These are phyloP conservation scores for Antigone vipio DNA, from an alignment of 2,113 vertebrate species.

Conservation along the genomic window DNA sequence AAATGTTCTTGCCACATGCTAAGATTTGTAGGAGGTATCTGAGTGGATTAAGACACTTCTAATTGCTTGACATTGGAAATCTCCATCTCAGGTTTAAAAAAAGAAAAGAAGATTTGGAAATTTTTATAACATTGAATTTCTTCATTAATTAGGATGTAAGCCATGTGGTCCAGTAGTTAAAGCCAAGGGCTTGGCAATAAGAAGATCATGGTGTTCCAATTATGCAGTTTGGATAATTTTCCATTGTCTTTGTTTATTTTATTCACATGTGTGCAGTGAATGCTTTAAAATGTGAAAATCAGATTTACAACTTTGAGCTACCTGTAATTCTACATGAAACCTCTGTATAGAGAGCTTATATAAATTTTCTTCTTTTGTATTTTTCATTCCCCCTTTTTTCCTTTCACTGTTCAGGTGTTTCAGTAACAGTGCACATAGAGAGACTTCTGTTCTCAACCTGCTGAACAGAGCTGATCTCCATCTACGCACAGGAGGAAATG, in stretches of 20 bases:
- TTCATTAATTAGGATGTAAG: constrained; percentile 14
- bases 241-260: constrained; percentile 9
- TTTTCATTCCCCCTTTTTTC: background rate
- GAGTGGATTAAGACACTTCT: constrained; percentile 40
- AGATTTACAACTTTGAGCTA: background rate
- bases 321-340: background rate
- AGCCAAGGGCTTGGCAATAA: background rate
- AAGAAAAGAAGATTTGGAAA: constrained; percentile 39
- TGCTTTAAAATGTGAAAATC: background rate
- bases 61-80: constrained; percentile 59
- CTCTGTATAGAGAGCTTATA: background rate
- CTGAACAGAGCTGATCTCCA: background rate
- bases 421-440: background rate
- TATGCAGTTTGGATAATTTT: background rate
- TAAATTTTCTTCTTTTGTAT: background rate
- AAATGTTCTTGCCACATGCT: background rate
- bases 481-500: background rate
- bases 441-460: background rate
- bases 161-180: background rate
- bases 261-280: background rate
- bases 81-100: constrained; percentile 17
- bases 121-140: constrained; percentile 34
- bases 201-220: background rate
- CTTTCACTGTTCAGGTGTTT: background rate
- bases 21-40: background rate